Evolutionary conservation across 1,140 invertebrate genomes (phyloP), one percentile per base, ranked within the genome.

Genomic region (Panagrolaimus sp.): DNA sequence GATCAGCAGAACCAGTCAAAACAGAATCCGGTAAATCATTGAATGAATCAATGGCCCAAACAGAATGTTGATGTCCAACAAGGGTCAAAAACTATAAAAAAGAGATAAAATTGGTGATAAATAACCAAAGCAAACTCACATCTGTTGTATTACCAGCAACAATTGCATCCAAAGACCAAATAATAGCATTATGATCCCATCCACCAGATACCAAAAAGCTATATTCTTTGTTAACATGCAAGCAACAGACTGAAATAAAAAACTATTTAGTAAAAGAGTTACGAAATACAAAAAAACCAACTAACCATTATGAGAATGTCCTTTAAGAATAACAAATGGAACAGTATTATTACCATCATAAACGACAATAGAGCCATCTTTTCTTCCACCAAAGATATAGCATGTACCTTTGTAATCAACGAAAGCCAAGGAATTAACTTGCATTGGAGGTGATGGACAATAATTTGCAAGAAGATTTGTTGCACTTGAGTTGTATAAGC

Each of bases 31-130:
- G 63, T 28, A 52, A 43, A 24, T 72, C 64, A 26, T 84, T 84
- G 7, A 84, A 92, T 21, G 93, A 94, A 26, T 89, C 86, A 0
- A 91, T 89, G 48, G 89, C 88, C 94, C 94, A 98, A 14, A 97
- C 91, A 28, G 94, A 91, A 26, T 90, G 82, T 38, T 88, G 85
- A 80, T 96, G 93, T 7, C 90, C 90, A 7, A 47, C 17, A 38
- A 80, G 63, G 9, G 21, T 26, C 8, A 71, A 46, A 43, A 44
- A 52, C 73, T 76, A 48, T 6, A 76, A 55, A 67, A 43, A 26
- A 58, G 24, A 58, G 14, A 58, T 58, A 58, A 58, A 17, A 66
- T 0, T 58, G 7, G 26, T 17, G 15, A 26, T 1, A 8, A 38
- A 10, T 47, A 52, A 71, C 1, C 1, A 5, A 21, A 26, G 10